Percentiles rank a stretch among this genome's conserved stretches.
Conservation (phyloP, 2,888 invertebrate species). For the Lochmaea crataegi region DNA sequence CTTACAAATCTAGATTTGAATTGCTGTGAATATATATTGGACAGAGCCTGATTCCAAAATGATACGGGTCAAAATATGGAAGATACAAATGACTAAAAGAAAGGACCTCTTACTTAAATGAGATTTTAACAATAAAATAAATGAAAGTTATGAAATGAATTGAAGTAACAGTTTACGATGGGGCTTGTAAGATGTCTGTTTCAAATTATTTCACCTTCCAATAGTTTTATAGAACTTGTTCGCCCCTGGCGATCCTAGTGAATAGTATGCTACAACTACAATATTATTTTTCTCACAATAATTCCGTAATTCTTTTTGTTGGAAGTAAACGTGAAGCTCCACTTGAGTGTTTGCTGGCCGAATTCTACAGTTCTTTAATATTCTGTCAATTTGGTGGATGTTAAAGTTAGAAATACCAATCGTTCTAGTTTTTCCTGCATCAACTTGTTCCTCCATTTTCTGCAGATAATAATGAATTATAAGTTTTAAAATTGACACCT, state of each 20-base stretch:
- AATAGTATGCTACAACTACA: conserved; percentile 61
- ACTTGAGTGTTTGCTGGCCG: conserved; percentile 77
- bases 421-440: conserved; percentile 73
- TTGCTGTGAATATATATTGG: no score
- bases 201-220: no score
- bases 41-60: no score
- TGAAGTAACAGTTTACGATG: no score
- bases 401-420: conserved; percentile 90
- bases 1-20: no score
- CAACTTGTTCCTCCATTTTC: conserved; percentile 73
- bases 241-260: conserved; percentile 63
- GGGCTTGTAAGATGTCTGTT: no score
- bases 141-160: no score
- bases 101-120: no score
- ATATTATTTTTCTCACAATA: conserved; percentile 42
- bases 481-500: not conserved
- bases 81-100: no score
- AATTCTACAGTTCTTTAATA: conserved; percentile 62
- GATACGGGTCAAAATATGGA: no score
- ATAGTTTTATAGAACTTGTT: conserved; percentile 61
- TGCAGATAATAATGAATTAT: conserved; percentile 19
- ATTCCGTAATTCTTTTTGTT: conserved; percentile 63
- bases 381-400: conserved; percentile 66
- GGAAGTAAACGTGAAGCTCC: conserved; percentile 69
- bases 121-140: no score